Conservation (phyloP, 2,797 vertebrate species). For the Micropoecilia bifurca region DNA sequence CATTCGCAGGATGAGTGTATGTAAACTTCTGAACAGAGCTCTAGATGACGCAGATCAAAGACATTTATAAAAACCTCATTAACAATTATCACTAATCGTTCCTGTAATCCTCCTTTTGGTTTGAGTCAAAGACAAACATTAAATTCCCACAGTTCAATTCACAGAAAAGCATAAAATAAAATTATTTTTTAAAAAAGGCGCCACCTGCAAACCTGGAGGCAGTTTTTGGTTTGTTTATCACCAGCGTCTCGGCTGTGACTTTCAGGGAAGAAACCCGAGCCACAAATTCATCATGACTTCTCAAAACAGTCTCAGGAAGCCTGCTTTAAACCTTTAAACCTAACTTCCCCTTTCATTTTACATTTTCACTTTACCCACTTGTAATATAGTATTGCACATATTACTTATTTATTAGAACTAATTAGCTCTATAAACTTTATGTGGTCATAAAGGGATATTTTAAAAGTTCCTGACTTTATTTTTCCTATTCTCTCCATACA, state of each 20-base stretch:
- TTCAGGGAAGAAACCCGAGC: neutral
- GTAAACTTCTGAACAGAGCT: neutral
- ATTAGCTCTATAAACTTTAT: slow-evolving; percentile 5
- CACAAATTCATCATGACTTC: slow-evolving; percentile 8
- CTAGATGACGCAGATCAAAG: neutral
- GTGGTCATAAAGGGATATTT: slow-evolving; percentile 1
- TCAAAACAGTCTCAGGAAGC: slow-evolving; percentile 17
- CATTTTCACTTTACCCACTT: slow-evolving; percentile 8
- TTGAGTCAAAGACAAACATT: neutral
- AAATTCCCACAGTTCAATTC: neutral
- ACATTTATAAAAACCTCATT: neutral
- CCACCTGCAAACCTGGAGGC: neutral
- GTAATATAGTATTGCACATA: slow-evolving; percentile 12
- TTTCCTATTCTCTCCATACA: neutral
- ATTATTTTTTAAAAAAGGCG: neutral
- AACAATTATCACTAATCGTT: neutral
- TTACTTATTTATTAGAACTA: too few relatives aligned
- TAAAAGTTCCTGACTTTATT: slow-evolving; percentile 5
- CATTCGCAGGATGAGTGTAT: neutral
- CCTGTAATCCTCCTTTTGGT: neutral
- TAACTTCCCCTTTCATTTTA: slow-evolving; percentile 47
- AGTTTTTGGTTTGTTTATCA: neutral
- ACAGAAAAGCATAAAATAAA: neutral
- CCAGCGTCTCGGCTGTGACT: neutral
- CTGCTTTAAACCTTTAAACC: slow-evolving; percentile 31